Conservation (phyloP, 2,113 vertebrate genomes). For the Archocentrus centrarchus region DNA sequence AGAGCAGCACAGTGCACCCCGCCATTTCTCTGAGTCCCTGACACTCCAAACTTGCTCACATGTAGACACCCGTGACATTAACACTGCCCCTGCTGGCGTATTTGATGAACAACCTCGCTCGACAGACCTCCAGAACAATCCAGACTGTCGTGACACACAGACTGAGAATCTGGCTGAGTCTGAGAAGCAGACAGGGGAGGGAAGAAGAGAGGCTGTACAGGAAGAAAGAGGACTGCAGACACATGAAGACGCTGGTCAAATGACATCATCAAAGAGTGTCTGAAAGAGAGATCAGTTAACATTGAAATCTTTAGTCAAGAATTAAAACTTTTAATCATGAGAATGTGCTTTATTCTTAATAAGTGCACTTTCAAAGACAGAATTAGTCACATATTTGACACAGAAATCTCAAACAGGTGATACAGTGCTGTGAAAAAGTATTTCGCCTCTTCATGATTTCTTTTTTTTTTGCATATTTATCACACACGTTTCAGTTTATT, state of each 20-base stretch:
- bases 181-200: constrained; percentile 9
- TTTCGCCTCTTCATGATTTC: neutral
- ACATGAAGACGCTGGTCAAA: neutral
- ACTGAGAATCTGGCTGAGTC: constrained; percentile 20
- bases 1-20: constrained; percentile 72
- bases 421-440: constrained; percentile 2
- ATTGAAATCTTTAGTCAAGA: constrained; percentile 36
- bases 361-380: constrained; percentile 63
- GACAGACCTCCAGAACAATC: constrained; percentile 86
- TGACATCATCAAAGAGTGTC: constrained; percentile 83
- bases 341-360: constrained; percentile 46
- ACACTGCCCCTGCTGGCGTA: constrained; percentile 79
- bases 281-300: constrained; percentile 3
- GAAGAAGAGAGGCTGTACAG: neutral
- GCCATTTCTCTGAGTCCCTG: constrained; percentile 75
- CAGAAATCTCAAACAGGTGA: constrained; percentile 1
- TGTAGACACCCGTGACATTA: constrained; percentile 81
- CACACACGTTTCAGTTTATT: neutral
- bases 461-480: too few relatives aligned
- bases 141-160: constrained; percentile 84
- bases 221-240: neutral
- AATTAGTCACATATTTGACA: constrained; percentile 17
- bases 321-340: constrained; percentile 5
- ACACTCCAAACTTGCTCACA: constrained; percentile 73
- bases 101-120: constrained; percentile 81